Conservation (phyloP, 2,113 vertebrate species). For the Salvelinus sp. region DNA sequence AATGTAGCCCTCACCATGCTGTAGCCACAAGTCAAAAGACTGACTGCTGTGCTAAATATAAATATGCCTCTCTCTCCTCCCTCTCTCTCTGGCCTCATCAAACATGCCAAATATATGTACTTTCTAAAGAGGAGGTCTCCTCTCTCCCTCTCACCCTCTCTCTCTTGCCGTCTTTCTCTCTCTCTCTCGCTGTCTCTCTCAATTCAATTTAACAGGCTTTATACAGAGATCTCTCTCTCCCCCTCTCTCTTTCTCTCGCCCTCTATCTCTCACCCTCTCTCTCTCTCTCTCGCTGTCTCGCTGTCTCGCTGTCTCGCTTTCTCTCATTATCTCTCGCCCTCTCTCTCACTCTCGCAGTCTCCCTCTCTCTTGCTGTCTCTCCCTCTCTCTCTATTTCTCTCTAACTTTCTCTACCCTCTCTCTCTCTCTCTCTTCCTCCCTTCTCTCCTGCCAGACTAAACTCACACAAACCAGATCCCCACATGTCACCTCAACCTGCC, state of each 20-base stretch:
- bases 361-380: too few species aligned
- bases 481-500: too few species aligned
- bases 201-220: neutral
- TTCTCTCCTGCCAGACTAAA: too few species aligned
- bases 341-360: neutral
- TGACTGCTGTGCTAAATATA: too few species aligned
- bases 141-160: neutral
- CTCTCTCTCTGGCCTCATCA: conserved; percentile 82
- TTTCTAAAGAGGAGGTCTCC: conserved; percentile 89
- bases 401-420: too few species aligned
- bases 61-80: neutral
- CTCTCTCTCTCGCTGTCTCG: neutral
- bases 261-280: neutral
- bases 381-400: too few species aligned
- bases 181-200: too few species aligned
- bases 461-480: too few species aligned
- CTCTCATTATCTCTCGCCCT: neutral
- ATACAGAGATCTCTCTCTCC: neutral
- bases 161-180: neutral
- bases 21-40: too few species aligned
- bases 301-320: neutral
- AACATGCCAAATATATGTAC: conserved; percentile 96
- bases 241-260: neutral
- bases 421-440: too few species aligned
- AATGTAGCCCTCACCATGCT: too few species aligned